Percentiles rank a stretch among this genome's conserved stretches.
Conservation (phyloP, 1,140 invertebrate genomes). For the Temnothorax nylanderi region DNA sequence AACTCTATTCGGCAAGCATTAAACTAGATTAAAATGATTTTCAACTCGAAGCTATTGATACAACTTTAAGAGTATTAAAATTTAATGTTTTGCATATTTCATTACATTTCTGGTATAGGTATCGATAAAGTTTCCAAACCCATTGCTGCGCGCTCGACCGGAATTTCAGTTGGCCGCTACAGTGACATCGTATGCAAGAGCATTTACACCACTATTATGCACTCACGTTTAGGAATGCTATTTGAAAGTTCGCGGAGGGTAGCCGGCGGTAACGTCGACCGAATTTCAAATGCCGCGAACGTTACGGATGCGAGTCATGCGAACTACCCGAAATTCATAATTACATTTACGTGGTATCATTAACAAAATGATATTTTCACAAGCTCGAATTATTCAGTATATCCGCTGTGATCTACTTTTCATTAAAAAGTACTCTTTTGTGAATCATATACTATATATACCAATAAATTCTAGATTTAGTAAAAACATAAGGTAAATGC, state of each 20-base stretch:
- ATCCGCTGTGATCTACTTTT: not conserved
- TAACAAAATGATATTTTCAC: constrained; percentile 41
- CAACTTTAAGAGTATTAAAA: constrained; percentile 68
- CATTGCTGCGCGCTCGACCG: not conserved
- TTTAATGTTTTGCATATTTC: constrained; percentile 64
- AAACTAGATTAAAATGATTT: constrained; percentile 44
- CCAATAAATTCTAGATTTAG: not conserved
- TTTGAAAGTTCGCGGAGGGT: constrained; percentile 49
- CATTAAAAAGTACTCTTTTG: not conserved
- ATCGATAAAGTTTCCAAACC: constrained; percentile 57
- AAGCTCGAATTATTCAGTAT: constrained; percentile 1
- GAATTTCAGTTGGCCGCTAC: constrained; percentile 56
- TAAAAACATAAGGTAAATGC: not conserved
- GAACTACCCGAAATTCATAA: constrained; percentile 41
- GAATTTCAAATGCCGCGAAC: constrained; percentile 45
- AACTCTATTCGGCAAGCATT: not conserved
- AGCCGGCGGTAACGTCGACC: constrained; percentile 43
- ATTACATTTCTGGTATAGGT: constrained; percentile 37
- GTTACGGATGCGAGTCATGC: constrained; percentile 9
- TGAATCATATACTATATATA: not conserved
- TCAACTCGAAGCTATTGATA: constrained; percentile 47
- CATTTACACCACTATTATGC: constrained; percentile 42
- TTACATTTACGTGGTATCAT: constrained; percentile 40
- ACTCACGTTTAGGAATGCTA: constrained; percentile 56
- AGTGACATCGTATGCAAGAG: constrained; percentile 22